phyloP scores from a whole-genome alignment of 2,797 vertebrate genomes.

The Rhadinocentrus ornatus region DNA sequence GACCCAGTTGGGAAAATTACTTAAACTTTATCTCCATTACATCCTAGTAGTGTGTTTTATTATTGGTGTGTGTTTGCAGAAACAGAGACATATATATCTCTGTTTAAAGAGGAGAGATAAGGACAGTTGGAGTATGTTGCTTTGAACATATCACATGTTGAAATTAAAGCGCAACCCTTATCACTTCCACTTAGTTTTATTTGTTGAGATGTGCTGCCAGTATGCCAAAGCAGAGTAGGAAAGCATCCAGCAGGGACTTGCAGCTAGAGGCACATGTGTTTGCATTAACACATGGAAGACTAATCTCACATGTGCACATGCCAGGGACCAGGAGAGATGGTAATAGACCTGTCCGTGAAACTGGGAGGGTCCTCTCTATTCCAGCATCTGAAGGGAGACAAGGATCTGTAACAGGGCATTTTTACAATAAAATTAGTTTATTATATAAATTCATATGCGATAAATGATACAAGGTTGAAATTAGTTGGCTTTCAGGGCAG shows the following conservation, averaged over 20 bases:
- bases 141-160: conserved; percentile 40
- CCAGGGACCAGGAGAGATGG: conserved; percentile 30
- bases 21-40: background rate
- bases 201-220: conserved; percentile 24
- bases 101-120: conserved; percentile 42
- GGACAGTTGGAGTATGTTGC: conserved; percentile 5
- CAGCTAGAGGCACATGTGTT: conserved; percentile 6
- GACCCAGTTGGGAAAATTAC: background rate
- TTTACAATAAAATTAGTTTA: conserved; percentile 16
- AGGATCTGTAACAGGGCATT: conserved; percentile 18
- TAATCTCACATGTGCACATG: conserved; percentile 15
- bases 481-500: background rate
- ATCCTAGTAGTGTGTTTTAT: background rate
- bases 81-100: conserved; percentile 5
- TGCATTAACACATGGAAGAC: conserved; percentile 43
- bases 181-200: conserved; percentile 26
- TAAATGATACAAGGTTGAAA: background rate
- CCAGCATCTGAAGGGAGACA: conserved; percentile 12
- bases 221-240: background rate
- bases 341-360: conserved; percentile 72
- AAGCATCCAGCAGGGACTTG: conserved; percentile 4
- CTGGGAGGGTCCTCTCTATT: conserved; percentile 57
- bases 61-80: background rate
- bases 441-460: conserved; percentile 26
- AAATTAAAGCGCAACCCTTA: conserved; percentile 48